Conservation (phyloP, 37 sponge, comb jelly and placozoan species). For the Beroe forskalii region DNA sequence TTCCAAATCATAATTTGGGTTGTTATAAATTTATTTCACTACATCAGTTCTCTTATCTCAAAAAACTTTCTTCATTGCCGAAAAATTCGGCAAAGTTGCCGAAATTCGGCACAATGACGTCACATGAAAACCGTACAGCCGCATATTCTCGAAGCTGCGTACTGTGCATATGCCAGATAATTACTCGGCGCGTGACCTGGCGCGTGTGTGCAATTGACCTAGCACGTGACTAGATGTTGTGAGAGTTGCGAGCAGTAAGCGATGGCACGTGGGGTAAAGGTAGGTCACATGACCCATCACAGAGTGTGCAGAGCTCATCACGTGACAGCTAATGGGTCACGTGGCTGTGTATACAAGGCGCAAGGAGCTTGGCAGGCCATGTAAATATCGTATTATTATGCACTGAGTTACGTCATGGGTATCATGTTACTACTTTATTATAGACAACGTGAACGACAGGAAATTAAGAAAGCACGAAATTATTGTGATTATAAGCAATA, state of each 20-base stretch:
- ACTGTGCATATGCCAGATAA: neutral
- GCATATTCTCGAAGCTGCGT: neutral
- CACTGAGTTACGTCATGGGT: neutral
- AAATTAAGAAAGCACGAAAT: too few relatives aligned
- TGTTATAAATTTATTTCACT: neutral
- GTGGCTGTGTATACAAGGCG: neutral
- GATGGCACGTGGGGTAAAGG: too few relatives aligned
- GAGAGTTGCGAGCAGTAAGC: too few relatives aligned
- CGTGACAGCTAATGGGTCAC: too few relatives aligned
- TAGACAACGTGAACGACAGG: too few relatives aligned
- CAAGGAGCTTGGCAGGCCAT: too few relatives aligned
- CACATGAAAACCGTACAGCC: neutral
- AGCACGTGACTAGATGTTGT: neutral
- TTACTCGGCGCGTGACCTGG: neutral
- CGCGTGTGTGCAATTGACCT: neutral
- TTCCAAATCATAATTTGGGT: too few relatives aligned
- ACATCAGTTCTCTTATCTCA: neutral
- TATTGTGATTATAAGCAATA: too few relatives aligned
- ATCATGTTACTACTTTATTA: neutral
- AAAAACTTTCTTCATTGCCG: neutral
- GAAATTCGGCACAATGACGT: neutral
- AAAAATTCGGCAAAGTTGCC: neutral
- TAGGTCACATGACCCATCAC: too few relatives aligned
- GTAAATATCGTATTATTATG: too few relatives aligned
- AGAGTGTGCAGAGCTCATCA: too few relatives aligned